Base-by-base conservation (phyloP, 2,113 vertebrate genomes). In the Gavia stellata region DNA sequence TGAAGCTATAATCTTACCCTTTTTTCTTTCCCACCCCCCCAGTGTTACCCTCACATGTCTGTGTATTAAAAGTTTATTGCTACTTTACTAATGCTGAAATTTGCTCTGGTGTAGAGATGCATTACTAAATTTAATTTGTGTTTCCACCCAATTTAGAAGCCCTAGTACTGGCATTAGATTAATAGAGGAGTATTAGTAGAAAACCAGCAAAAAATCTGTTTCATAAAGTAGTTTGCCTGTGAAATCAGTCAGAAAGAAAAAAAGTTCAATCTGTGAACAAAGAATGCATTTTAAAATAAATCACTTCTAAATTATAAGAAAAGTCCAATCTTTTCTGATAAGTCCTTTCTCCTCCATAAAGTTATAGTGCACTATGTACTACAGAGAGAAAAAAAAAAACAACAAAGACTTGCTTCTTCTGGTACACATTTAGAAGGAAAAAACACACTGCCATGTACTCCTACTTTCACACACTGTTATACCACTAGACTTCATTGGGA, bases 371-470 rank as follows among this genome's bases (percentile, higher is more conserved):
- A 26, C 6, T 50, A 26, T 23, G 33, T 47, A 29, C 23, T 49
- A 28, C 33, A 89, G 8, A 66, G 66, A 55, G 7, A 12, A 47
- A 45, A 28, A 12, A 28, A 10, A 44, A 10, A 3, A n/a, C 24
- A 2, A 16, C 3, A 50, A 65, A 40, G 3, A 59, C 24, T 61
- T 36, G 2, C 12, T 8, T 42, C 8, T 81, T 62, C 23, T 73
- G 9, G 33, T 47, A 53, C 7, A 49, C 6, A 44, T 67, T 63
- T 44, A 24, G 8, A 34, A 40, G 19, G 34, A 63, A 67, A 81
- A 79, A 28, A 0, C 7, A 31, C 3, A 42, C 7, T 87, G 66
- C 7, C 3, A 28, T 17, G 6, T 33, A 26, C 21, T 31, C 24
- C n/a, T 66, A 8, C 18, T 65, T 21, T 42, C 14, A 52, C 19